Base-by-base conservation (phyloP, 2,113 vertebrate genomes). In the Lophura nycthemera region DNA sequence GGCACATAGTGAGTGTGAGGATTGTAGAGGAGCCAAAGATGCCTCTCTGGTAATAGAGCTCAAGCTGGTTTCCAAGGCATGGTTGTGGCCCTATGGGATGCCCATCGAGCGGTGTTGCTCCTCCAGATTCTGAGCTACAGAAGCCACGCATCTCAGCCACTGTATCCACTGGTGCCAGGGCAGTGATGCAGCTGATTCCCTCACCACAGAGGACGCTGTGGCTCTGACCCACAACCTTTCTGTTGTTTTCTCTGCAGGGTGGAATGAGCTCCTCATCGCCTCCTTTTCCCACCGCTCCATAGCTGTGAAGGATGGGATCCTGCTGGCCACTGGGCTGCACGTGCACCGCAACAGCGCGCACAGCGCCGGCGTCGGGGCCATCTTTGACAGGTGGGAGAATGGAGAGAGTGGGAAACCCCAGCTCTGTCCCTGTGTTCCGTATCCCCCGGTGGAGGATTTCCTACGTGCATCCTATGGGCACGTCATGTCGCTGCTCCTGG, bases 211-310 rank as follows among this genome's bases (percentile, higher is more conserved):
- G 47, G 10, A n/a, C 25, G 70, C 2, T n/a, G 0, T 1, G 25
- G 89, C 82, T 91, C 87, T 95, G 86, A 97, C 86, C 54, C 1
- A 4, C 1, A 1, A 54, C 88, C 59, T 67, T 59, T 20, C 10
- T 70, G 42, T 36, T 20, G 8, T 88, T 89, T 81, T 65, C 47
- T 95, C 54, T 25, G 27, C 97, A 99, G 99, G 99, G 82, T 99
- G 99, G 99, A 99, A 99, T 2, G 99, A 99, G 94, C 98, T 99
- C 83, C 99, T 99, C 38, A 99, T 99, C 18, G 99, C 99, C 63
- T 99, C 99, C 74, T 99, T 99, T 97, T 99, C 99, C 0, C 99
- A 99, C 94, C 99, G 99, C 48, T 99, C 99, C 73, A 99, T 99
- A 82, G 96, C 99, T 0, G 99, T 99, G 70, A 99, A 99, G 96